A percentile compares a stretch with the other conserved stretches of the same genome.
phyloP scores from a whole-genome alignment of 2,797 vertebrate species.

The Protosalanx chinensis region DNA sequence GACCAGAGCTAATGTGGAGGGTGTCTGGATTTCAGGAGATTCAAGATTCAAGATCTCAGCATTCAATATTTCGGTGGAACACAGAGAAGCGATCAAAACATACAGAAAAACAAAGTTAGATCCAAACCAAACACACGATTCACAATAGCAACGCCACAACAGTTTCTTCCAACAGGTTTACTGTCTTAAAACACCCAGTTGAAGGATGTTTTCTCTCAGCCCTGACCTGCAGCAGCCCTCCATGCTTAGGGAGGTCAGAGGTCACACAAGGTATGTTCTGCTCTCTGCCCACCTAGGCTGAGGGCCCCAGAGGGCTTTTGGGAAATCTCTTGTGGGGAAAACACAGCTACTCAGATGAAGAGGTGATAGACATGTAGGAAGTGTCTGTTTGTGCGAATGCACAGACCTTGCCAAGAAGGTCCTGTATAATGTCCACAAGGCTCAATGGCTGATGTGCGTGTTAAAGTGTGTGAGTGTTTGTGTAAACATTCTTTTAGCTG shows the following conservation, averaged over 20 bases:
- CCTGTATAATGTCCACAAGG: background rate
- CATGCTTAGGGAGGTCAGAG: constrained; percentile 42
- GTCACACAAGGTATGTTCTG: constrained; percentile 24
- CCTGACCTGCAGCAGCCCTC: constrained; percentile 21
- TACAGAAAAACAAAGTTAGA: background rate
- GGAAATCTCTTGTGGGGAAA: constrained; percentile 60
- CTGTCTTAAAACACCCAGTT: background rate
- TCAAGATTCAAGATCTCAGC: too few species aligned
- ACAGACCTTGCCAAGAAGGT: background rate
- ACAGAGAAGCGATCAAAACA: too few species aligned
- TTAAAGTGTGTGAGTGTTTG: too few species aligned
- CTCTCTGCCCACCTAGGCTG: constrained; percentile 19
- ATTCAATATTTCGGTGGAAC: too few species aligned
- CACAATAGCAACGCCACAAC: background rate
- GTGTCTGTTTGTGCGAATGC: constrained; percentile 11
- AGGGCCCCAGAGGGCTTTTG: constrained; percentile 45
- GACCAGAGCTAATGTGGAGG: too few species aligned
- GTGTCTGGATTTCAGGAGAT: too few species aligned
- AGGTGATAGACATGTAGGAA: constrained; percentile 35
- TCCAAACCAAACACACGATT: background rate
- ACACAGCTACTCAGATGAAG: constrained; percentile 51
- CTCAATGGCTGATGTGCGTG: background rate
- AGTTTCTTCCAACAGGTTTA: background rate
- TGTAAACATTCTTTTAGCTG: too few species aligned
- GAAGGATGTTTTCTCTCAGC: constrained; percentile 34